A percentile compares a stretch with the other conserved stretches of the same genome.
Conservation (phyloP, 2,113 vertebrate genomes). For the Dasypus novemcinctus region DNA sequence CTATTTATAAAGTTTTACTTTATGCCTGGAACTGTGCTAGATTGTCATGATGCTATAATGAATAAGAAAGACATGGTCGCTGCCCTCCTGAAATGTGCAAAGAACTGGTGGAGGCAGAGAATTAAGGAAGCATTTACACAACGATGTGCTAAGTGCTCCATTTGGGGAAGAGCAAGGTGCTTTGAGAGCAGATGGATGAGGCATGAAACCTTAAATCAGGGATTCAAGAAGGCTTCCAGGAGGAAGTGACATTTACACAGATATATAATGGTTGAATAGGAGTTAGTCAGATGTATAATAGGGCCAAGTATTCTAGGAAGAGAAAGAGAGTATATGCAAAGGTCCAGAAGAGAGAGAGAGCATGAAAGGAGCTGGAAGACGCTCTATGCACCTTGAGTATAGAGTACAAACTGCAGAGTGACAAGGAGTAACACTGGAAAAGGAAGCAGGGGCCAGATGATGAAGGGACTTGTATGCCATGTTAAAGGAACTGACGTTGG, state of each 20-base stretch:
- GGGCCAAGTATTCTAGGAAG: neutral
- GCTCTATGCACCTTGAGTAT: neutral
- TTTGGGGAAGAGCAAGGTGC: neutral
- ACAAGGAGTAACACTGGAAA: neutral
- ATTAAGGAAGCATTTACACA: neutral
- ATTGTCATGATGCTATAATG: neutral
- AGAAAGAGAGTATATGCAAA: neutral
- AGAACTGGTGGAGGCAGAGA: neutral
- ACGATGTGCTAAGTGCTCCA: neutral
- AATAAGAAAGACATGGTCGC: neutral
- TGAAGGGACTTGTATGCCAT: neutral
- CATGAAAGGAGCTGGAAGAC: neutral
- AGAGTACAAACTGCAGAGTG: neutral
- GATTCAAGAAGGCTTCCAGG: constrained; percentile 5
- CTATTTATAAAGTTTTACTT: neutral
- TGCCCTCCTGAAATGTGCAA: neutral
- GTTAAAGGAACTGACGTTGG: neutral
- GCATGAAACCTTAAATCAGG: neutral
- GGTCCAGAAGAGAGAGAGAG: neutral
- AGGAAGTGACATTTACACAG: neutral
- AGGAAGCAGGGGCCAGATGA: neutral
- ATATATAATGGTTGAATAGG: neutral
- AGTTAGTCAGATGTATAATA: neutral
- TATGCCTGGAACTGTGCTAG: neutral
- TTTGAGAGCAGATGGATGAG: neutral